phyloP scores from a whole-genome alignment of 1,140 invertebrate species.

The Pygmarrhopalites habei region DNA sequence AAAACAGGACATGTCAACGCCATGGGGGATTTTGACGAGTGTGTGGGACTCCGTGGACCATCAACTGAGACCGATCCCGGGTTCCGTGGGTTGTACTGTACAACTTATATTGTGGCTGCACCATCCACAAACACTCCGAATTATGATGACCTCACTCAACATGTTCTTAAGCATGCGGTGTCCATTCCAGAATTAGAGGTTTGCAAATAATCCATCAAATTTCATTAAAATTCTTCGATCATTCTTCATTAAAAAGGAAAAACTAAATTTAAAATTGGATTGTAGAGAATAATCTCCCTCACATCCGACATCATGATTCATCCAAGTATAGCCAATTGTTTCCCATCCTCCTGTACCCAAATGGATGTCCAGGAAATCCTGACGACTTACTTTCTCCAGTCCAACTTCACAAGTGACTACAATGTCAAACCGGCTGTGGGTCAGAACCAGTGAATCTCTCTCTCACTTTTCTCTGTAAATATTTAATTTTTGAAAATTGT shows the following conservation, averaged over 20 bases:
- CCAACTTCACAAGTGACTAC: background rate
- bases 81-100: constrained; percentile 6
- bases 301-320: background rate
- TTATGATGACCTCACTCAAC: background rate
- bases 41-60: constrained; percentile 4
- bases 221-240: no score
- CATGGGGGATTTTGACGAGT: constrained; percentile 26
- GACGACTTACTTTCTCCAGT: background rate
- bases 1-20: constrained; percentile 22
- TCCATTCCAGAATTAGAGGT: constrained; percentile 11
- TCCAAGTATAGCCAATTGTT: constrained; percentile 4
- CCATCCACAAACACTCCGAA: background rate
- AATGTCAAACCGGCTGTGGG: background rate
- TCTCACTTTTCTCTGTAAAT: no score
- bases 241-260: no score
- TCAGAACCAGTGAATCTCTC: no score
- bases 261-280: no score
- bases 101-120: background rate
- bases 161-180: background rate
- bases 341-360: constrained; percentile 11
- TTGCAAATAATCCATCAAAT: background rate
- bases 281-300: constrained; percentile 1
- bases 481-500: no score
- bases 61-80: background rate
- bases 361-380: constrained; percentile 1